These are phyloP conservation scores for Istiophorus platypterus DNA, from an alignment of 2,113 vertebrate species.

Conservation along the genomic window DNA sequence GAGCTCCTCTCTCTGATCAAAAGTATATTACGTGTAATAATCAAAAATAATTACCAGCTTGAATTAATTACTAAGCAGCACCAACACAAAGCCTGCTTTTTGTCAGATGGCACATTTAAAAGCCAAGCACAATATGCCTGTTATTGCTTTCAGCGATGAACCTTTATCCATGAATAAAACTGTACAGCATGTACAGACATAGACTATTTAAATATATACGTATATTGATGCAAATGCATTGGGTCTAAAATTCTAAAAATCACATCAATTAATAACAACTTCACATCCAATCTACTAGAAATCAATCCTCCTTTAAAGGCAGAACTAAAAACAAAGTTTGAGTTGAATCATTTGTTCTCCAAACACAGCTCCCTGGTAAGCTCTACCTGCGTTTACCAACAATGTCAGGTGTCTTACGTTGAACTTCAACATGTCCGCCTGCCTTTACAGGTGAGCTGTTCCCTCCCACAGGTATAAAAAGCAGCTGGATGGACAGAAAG, in stretches of 20 bases:
- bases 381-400: constrained; percentile 9
- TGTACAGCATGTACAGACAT: neutral
- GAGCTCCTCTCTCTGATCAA: neutral
- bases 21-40: neutral
- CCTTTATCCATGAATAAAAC: neutral
- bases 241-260: no score
- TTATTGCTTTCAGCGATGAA: neutral
- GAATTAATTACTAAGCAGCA: neutral
- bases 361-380: neutral
- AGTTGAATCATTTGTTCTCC: neutral
- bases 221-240: neutral
- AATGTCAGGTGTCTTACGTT: constrained; percentile 44
- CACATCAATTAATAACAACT: neutral
- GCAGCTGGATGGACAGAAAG: neutral
- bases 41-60: neutral
- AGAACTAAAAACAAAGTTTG: neutral
- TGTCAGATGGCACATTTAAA: neutral
- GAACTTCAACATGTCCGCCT: constrained; percentile 55
- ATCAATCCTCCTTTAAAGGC: no score
- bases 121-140: no score
- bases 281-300: neutral
- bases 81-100: neutral
- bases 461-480: constrained; percentile 4
- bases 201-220: neutral
- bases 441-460: constrained; percentile 47